These are phyloP conservation scores for Charina bottae DNA, from an alignment of 2,113 vertebrate genomes.

Conservation along the genomic window DNA sequence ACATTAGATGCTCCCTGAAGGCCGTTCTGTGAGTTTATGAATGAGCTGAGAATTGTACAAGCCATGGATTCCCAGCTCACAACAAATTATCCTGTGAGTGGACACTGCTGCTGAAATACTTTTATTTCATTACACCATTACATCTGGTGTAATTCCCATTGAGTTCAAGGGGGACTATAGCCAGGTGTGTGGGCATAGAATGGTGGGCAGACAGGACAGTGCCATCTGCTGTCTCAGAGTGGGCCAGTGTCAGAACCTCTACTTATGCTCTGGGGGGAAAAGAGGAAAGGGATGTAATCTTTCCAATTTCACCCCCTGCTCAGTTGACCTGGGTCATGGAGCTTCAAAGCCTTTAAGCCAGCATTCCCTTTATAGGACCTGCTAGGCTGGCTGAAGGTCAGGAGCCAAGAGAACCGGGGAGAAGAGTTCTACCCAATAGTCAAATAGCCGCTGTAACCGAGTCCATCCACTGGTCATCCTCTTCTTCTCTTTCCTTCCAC, in stretches of 20 bases:
- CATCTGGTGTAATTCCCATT: not conserved
- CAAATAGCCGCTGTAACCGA: not conserved
- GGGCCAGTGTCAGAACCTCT: too few relatives aligned
- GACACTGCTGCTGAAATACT: not conserved
- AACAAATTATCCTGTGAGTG: not conserved
- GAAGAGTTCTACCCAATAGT: too few relatives aligned
- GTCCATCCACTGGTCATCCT: not conserved
- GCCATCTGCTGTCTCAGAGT: too few relatives aligned
- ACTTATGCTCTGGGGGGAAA: too few relatives aligned
- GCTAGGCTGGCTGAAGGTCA: not conserved
- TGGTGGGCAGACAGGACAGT: too few relatives aligned
- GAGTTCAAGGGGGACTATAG: not conserved
- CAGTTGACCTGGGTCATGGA: not conserved
- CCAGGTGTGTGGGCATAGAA: too few relatives aligned
- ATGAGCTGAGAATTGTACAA: not conserved
- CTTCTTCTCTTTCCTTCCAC: not conserved
- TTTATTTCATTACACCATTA: not conserved
- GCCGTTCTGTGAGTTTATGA: not conserved
- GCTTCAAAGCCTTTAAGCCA: not conserved
- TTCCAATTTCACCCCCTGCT: not conserved
- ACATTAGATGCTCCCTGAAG: not conserved
- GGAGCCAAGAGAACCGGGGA: not conserved
- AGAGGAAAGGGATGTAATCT: too few relatives aligned
- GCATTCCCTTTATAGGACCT: not conserved
- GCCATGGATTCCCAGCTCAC: conserved; percentile 12